These are phyloP conservation scores for Ochlodes sylvanus DNA, from an alignment of 2,888 invertebrate genomes.

Conservation along the genomic window DNA sequence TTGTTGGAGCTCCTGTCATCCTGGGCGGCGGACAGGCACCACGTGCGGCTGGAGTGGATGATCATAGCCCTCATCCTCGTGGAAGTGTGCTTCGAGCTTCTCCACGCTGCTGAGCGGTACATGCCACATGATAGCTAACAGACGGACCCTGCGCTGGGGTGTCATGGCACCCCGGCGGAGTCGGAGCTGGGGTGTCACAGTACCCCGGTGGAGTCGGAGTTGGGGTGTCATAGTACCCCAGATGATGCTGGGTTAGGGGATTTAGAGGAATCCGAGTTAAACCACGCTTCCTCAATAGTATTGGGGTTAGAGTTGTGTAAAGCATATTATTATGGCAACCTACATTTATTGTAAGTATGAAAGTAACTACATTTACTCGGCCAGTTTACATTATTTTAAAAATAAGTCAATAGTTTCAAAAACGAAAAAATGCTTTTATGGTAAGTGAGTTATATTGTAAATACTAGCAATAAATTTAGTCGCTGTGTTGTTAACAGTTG, in stretches of 20 bases:
- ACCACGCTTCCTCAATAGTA: not conserved
- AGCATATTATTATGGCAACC: slow-evolving; percentile 23
- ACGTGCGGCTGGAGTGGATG: slow-evolving; percentile 98
- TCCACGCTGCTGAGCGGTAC: slow-evolving; percentile 90
- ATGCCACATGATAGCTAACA: slow-evolving; percentile 30
- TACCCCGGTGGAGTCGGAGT: not conserved
- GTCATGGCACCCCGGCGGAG: not conserved
- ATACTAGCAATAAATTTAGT: too few relatives aligned
- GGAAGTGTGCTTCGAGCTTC: slow-evolving; percentile 94
- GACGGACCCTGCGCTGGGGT: not conserved
- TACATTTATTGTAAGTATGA: not conserved
- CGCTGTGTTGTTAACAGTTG: too few relatives aligned
- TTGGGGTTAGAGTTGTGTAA: slow-evolving; percentile 5
- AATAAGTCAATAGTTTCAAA: too few relatives aligned
- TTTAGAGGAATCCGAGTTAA: not conserved
- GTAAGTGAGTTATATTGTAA: too few relatives aligned
- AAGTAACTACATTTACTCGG: too few relatives aligned
- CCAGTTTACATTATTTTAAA: too few relatives aligned
- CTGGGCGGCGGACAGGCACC: slow-evolving; percentile 96
- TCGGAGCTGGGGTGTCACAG: not conserved
- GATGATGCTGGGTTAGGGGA: not conserved
- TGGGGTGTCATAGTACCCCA: not conserved
- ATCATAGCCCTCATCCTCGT: slow-evolving; percentile 97
- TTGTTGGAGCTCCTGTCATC: slow-evolving; percentile 94
- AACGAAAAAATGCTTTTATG: too few relatives aligned